phyloP scores from a whole-genome alignment of 2,113 vertebrate genomes.

The Ptyas mucosa region DNA sequence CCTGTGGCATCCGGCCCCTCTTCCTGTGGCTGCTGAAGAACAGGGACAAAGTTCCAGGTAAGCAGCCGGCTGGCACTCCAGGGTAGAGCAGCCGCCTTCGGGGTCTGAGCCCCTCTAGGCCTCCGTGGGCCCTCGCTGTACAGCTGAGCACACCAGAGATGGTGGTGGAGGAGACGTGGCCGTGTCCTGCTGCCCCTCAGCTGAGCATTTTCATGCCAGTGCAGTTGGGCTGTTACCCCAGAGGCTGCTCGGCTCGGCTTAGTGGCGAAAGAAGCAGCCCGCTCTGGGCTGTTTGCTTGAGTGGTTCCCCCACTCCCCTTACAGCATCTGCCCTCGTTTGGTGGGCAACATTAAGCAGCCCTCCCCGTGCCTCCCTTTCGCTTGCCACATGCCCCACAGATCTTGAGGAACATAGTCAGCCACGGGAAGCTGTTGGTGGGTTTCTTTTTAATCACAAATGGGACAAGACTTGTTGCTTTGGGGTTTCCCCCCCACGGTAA shows the following conservation, averaged over 20 bases:
- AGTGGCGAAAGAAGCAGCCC: neutral
- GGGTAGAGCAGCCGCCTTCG: neutral
- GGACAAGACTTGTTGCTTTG: neutral
- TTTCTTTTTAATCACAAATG: neutral
- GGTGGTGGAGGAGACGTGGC: neutral
- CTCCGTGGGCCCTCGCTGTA: neutral
- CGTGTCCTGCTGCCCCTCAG: neutral
- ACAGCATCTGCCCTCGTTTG: neutral
- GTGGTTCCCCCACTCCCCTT: neutral
- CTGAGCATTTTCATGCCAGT: neutral
- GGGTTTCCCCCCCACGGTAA: neutral
- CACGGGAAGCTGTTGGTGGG: neutral
- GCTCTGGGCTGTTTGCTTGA: neutral
- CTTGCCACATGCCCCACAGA: neutral
- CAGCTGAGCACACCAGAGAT: neutral
- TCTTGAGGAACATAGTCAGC: no score
- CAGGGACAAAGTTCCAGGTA: constrained; percentile 64
- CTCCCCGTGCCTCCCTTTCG: neutral
- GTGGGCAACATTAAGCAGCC: neutral
- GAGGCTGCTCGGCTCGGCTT: neutral
- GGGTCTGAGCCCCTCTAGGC: neutral
- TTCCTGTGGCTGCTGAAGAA: constrained; percentile 67
- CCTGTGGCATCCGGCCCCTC: constrained; percentile 69
- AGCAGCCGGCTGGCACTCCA: constrained; percentile 8
- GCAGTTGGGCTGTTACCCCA: neutral